Conservation (phyloP, 2,113 vertebrate genomes). For the Rhabdomys dilectus region DNA sequence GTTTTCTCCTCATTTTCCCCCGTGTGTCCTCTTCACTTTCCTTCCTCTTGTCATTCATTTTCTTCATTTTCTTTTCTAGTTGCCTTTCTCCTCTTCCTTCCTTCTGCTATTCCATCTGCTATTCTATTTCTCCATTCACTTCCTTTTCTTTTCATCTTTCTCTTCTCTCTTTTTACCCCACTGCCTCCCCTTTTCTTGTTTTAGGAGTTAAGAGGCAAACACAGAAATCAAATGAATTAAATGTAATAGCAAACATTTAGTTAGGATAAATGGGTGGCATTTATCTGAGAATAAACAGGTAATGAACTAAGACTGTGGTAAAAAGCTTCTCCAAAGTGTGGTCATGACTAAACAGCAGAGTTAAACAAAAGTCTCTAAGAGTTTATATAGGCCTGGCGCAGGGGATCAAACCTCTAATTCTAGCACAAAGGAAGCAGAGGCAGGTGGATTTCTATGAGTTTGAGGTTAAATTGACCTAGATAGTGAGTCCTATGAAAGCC, state of each 20-base stretch:
- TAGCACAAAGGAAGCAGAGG: neutral
- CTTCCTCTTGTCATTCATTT: no score
- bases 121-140: no score
- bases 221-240: neutral
- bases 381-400: neutral
- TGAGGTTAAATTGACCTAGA: neutral
- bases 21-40: neutral
- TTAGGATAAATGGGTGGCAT: neutral
- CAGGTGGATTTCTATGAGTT: neutral
- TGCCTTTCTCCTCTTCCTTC: neutral
- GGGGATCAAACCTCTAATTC: neutral
- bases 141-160: neutral
- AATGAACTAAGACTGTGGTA: neutral
- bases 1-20: neutral
- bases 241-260: neutral
- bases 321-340: no score
- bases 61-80: neutral
- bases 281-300: neutral
- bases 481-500: neutral
- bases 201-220: neutral
- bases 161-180: neutral
- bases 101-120: neutral
- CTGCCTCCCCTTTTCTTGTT: accelerated
- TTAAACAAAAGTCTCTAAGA: neutral
- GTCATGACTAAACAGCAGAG: neutral